These are phyloP conservation scores for Drosophila flavopinicola DNA, from an alignment of 2,888 invertebrate genomes.

Conservation along the genomic window DNA sequence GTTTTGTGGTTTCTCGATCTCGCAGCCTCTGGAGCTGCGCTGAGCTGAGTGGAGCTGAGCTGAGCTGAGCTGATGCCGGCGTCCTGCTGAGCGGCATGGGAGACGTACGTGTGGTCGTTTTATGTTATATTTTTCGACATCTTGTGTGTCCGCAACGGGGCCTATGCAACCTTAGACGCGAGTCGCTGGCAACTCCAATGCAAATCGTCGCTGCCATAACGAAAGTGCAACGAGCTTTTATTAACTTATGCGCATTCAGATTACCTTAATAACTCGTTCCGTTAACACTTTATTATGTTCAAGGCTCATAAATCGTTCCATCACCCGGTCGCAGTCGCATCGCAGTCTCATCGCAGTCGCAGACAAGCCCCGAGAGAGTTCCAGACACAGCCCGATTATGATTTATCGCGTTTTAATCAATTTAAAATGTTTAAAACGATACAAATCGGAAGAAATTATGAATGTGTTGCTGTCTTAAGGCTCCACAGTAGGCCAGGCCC, in stretches of 20 bases:
- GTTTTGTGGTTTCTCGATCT: constrained; percentile 36
- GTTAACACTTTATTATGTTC: constrained; percentile 83
- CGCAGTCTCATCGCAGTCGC: constrained; percentile 26
- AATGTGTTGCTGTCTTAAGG: constrained; percentile 77
- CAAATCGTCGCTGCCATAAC: constrained; percentile 59
- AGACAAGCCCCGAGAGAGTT: constrained; percentile 15
- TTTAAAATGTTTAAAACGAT: constrained; percentile 83
- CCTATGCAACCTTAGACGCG: constrained; percentile 71
- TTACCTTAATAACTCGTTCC: constrained; percentile 82
- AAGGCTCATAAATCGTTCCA: constrained; percentile 81
- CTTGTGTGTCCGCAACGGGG: constrained; percentile 60
- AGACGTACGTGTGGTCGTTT: constrained; percentile 84
- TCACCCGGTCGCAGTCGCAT: constrained; percentile 45
- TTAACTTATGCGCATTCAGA: constrained; percentile 80
- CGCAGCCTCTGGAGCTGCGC: constrained; percentile 25
- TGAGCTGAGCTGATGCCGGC: constrained; percentile 42
- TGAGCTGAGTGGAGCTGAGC: background rate
- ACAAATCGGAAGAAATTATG: constrained; percentile 79
- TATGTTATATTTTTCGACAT: constrained; percentile 80
- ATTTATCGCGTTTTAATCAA: constrained; percentile 84
- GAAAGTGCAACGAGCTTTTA: constrained; percentile 68
- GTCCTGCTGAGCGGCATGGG: constrained; percentile 84
- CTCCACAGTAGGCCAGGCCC: constrained; percentile 80
- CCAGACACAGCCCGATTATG: constrained; percentile 78
- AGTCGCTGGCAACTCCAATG: constrained; percentile 40